Evolutionary conservation across 2,797 vertebrate species (phyloP).

Genomic region (Peromyscus eremicus): DNA sequence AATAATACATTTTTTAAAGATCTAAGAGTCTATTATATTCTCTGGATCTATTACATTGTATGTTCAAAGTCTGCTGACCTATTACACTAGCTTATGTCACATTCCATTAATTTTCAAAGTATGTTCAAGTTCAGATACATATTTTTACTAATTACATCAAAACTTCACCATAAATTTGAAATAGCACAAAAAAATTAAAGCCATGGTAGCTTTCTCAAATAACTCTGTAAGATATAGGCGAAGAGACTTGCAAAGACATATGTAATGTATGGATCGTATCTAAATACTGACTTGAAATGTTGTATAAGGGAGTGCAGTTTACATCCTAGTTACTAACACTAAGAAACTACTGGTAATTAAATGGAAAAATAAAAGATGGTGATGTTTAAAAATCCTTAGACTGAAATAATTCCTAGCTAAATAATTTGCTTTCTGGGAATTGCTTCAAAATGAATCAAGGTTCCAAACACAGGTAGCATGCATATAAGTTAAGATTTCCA

Average conservation of each 20-base stretch:
- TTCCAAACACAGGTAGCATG: background rate
- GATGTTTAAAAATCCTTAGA: conserved; percentile 1
- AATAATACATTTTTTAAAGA: background rate
- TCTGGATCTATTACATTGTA: background rate
- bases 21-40: conserved; percentile 14
- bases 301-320: background rate
- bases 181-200: conserved; percentile 6
- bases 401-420: conserved; percentile 24
- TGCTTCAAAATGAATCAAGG: conserved; percentile 43
- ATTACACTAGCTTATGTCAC: background rate
- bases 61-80: conserved; percentile 13
- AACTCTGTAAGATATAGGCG: background rate
- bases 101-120: conserved; percentile 51
- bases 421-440: conserved; percentile 2
- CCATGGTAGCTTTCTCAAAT: conserved; percentile 23
- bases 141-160: conserved; percentile 42
- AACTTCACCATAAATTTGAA: conserved; percentile 63
- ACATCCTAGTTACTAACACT: background rate
- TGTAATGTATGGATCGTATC: background rate
- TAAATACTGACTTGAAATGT: conserved; percentile 4
- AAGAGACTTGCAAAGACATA: background rate
- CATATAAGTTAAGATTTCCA: background rate
- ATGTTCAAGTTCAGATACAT: conserved; percentile 42
- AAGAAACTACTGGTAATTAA: background rate
- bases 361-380: background rate